Percentiles rank a stretch among this genome's conserved stretches.
Conservation (phyloP, 2,797 vertebrate species). For the Margarornis squamiger region DNA sequence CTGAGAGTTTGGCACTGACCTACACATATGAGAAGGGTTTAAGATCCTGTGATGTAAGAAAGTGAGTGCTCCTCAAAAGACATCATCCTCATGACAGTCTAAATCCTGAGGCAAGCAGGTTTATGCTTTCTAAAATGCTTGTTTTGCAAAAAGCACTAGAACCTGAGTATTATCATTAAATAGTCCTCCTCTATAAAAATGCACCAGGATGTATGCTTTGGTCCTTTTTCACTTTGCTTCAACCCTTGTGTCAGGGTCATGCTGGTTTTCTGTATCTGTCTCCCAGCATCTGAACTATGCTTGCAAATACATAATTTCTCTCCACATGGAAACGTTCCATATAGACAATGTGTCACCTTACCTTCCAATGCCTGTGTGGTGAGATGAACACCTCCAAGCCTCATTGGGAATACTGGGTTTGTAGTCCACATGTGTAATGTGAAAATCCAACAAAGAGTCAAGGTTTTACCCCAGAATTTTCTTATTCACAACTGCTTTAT, state of each 20-base stretch:
- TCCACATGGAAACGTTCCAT: rapidly evolving
- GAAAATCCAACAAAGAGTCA: neutral
- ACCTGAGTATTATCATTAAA: neutral
- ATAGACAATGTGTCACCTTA: neutral
- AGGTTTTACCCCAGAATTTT: neutral
- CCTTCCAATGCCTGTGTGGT: rapidly evolving
- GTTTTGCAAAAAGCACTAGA: neutral
- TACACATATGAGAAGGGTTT: neutral
- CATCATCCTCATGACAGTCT: neutral
- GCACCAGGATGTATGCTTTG: neutral
- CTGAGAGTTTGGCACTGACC: neutral
- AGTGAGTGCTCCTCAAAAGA: neutral
- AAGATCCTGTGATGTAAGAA: neutral
- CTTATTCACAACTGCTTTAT: neutral
- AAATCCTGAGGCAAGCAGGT: neutral
- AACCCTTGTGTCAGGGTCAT: neutral
- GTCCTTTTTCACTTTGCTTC: neutral
- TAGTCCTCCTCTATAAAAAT: neutral
- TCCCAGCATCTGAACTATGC: neutral
- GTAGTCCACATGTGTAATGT: neutral
- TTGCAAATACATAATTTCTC: neutral
- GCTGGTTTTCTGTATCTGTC: neutral
- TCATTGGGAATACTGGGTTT: neutral
- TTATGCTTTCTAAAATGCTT: neutral
- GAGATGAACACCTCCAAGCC: neutral